Percentiles rank a stretch among this genome's conserved stretches.
phyloP scores from a whole-genome alignment of 2,113 vertebrate genomes.

The Pagrus major region DNA sequence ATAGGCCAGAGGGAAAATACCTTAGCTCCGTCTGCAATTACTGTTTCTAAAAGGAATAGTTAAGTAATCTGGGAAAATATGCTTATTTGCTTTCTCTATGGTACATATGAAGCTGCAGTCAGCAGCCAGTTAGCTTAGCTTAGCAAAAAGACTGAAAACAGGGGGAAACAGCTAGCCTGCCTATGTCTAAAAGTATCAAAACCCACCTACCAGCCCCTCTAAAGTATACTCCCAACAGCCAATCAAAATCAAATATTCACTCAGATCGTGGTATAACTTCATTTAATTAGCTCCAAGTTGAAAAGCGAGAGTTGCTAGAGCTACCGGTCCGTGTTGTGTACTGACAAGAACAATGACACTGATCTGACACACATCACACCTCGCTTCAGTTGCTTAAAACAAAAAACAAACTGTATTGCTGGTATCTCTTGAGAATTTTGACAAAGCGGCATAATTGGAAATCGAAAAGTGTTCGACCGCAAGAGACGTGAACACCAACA shows the following conservation, averaged over 20 bases:
- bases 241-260: too few species aligned
- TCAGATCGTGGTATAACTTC: too few species aligned
- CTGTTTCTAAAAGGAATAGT: background rate
- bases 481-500: conserved; percentile 13
- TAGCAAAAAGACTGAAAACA: too few species aligned
- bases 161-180: too few species aligned
- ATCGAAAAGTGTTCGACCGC: background rate
- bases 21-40: background rate
- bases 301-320: background rate
- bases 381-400: conserved; percentile 12
- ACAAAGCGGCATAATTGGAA: conserved; percentile 41
- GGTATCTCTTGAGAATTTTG: conserved; percentile 11
- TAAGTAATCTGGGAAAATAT: background rate
- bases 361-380: conserved; percentile 34
- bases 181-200: too few species aligned
- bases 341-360: background rate
- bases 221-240: too few species aligned
- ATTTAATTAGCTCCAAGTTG: conserved; percentile 6
- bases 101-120: too few species aligned
- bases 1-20: background rate
- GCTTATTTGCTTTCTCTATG: too few species aligned
- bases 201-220: too few species aligned
- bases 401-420: conserved; percentile 11
- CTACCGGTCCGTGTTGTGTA: background rate
- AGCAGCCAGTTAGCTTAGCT: too few species aligned